A percentile compares a stretch with the other conserved stretches of the same genome.
Evolutionary conservation across 2,888 invertebrate species (phyloP).

Genomic region (Calameuta filiformis): DNA sequence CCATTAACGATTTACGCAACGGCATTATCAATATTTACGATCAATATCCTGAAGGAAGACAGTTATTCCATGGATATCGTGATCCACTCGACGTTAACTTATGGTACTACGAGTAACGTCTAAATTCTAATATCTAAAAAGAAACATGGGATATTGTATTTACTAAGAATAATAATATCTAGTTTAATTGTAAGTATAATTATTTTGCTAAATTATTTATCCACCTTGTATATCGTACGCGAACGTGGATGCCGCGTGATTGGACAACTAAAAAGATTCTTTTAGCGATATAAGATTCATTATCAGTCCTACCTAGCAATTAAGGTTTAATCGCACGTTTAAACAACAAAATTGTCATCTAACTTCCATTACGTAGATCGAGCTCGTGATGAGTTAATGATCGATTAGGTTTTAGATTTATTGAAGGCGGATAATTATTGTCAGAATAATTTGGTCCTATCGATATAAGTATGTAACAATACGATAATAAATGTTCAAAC

Average conservation of each 20-base stretch:
- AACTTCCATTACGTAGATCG: not conserved
- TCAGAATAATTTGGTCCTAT: not conserved
- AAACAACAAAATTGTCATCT: not conserved
- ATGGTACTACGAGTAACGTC: not conserved
- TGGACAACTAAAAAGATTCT: not conserved
- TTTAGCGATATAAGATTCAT: not conserved
- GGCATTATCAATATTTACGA: not conserved
- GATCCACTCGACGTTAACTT: not conserved
- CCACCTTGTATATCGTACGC: not conserved
- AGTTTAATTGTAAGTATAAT: not conserved
- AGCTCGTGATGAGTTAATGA: not conserved
- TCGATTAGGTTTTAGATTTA: not conserved
- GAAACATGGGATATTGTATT: not conserved
- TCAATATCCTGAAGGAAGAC: not conserved
- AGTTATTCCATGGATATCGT: not conserved
- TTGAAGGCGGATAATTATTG: not conserved
- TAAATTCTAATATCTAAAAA: not conserved
- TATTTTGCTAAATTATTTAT: not conserved
- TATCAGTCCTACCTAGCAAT: not conserved
- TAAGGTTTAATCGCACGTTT: not conserved
- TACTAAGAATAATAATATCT: not conserved
- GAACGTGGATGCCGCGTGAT: not conserved
- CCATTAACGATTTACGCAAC: not conserved
- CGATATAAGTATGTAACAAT: too few relatives aligned
- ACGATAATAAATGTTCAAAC: too few relatives aligned